Conservation (phyloP, 2,113 vertebrate species). For the Stegostoma tigrinum region DNA sequence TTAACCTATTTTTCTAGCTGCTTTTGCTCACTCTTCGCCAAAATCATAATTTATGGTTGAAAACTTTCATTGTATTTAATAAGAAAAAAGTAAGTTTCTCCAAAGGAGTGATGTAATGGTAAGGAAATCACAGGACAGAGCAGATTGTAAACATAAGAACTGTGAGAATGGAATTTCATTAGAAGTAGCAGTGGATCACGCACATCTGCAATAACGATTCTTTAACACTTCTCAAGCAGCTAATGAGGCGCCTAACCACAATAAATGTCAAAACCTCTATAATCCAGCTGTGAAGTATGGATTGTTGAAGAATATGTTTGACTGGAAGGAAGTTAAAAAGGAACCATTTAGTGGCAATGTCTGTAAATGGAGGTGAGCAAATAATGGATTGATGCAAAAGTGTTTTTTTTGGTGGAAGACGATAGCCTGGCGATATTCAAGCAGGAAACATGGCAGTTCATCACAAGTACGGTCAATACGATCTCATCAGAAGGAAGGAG, state of each 20-base stretch:
- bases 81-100: neutral
- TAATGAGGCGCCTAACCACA: neutral
- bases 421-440: neutral
- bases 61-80: neutral
- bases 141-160: neutral
- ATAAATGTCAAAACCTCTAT: slow-evolving; percentile 10
- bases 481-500: neutral
- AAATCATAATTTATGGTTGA: neutral
- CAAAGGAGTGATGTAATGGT: neutral
- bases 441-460: neutral
- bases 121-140: neutral
- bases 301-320: neutral
- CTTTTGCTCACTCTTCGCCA: neutral
- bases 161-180: neutral
- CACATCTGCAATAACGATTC: neutral
- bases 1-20: neutral
- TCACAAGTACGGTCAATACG: neutral
- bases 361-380: neutral
- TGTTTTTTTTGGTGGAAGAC: neutral
- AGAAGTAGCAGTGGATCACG: neutral
- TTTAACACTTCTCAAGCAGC: neutral
- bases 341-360: neutral
- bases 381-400: neutral
- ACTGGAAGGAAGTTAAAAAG: neutral
- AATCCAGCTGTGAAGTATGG: neutral